Evolutionary conservation across 1,140 invertebrate genomes (phyloP).

Genomic region (Oryctes rhinoceros): DNA sequence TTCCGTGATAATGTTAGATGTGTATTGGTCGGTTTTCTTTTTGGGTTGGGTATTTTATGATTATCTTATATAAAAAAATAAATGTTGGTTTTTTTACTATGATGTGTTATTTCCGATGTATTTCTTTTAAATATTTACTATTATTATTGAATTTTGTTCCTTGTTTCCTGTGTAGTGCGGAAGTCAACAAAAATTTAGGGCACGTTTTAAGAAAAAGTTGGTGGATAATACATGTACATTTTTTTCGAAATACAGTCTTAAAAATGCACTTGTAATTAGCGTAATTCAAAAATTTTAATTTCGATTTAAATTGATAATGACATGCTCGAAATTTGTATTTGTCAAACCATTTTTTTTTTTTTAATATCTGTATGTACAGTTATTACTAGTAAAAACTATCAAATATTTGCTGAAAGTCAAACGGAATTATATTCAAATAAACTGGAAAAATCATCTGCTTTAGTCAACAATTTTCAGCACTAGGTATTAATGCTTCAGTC

Average conservation of each 20-base stretch:
- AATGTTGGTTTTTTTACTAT: slow-evolving; percentile 19
- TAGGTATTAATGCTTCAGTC: too few species aligned
- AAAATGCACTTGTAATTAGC: not conserved
- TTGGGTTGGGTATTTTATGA: slow-evolving; percentile 49
- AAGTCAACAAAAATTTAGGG: slow-evolving; percentile 8
- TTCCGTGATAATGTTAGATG: not conserved
- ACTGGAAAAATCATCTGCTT: too few species aligned
- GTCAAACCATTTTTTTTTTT: too few species aligned
- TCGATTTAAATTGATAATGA: not conserved
- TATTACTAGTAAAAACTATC: too few species aligned
- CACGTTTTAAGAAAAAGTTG: slow-evolving; percentile 25
- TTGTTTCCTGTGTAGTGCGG: slow-evolving; percentile 38
- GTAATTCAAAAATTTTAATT: not conserved
- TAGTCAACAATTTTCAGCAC: too few species aligned
- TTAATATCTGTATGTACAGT: too few species aligned
- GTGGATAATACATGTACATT: not conserved
- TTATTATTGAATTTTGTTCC: slow-evolving; percentile 41
- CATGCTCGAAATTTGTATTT: too few species aligned
- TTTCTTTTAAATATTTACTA: slow-evolving; percentile 12
- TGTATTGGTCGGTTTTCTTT: slow-evolving; percentile 47
- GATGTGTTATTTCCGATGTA: slow-evolving; percentile 31
- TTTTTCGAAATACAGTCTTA: not conserved
- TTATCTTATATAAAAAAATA: slow-evolving; percentile 14
- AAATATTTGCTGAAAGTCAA: too few species aligned
- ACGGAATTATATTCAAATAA: too few species aligned